phyloP scores from a whole-genome alignment of 2,888 invertebrate species.

The Psococerastis gibbosa region DNA sequence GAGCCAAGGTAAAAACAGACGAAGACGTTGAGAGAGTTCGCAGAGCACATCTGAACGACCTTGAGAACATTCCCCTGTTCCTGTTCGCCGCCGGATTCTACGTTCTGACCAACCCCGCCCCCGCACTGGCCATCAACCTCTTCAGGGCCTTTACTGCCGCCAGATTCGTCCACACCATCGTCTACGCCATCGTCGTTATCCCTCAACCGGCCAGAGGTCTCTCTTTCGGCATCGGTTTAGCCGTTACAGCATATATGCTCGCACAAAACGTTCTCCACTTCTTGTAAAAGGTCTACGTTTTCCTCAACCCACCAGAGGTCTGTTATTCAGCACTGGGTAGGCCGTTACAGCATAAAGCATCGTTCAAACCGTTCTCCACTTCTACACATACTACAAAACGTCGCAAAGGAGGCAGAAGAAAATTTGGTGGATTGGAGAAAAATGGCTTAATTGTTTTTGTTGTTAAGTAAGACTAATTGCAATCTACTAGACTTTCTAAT shows the following conservation, averaged over 20 bases:
- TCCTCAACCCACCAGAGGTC: too few species aligned
- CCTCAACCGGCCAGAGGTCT: conserved; percentile 37
- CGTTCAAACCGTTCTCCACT: too few species aligned
- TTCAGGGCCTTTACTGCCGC: conserved; percentile 36
- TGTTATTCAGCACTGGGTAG: too few species aligned
- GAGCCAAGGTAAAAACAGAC: conserved; percentile 24
- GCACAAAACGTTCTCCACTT: conserved; percentile 18
- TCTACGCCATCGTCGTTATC: conserved; percentile 39
- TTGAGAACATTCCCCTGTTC: conserved; percentile 51
- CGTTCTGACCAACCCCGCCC: conserved; percentile 35
- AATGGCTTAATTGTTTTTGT: too few species aligned
- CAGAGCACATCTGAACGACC: conserved; percentile 49
- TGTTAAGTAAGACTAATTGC: too few species aligned
- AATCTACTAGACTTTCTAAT: too few species aligned
- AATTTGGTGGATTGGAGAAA: too few species aligned
- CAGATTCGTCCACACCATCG: conserved; percentile 40
- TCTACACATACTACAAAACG: too few species aligned
- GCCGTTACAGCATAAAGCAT: too few species aligned
- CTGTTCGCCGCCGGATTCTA: conserved; percentile 39
- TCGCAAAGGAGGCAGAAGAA: too few species aligned
- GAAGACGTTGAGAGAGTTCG: conserved; percentile 34
- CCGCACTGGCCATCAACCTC: conserved; percentile 30
- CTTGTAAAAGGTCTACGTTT: too few species aligned
- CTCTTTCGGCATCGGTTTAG: conserved; percentile 26
- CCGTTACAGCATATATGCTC: conserved; percentile 32